Base-by-base conservation (phyloP, 1,140 invertebrate genomes). In the Trinorchestia longiramus region DNA sequence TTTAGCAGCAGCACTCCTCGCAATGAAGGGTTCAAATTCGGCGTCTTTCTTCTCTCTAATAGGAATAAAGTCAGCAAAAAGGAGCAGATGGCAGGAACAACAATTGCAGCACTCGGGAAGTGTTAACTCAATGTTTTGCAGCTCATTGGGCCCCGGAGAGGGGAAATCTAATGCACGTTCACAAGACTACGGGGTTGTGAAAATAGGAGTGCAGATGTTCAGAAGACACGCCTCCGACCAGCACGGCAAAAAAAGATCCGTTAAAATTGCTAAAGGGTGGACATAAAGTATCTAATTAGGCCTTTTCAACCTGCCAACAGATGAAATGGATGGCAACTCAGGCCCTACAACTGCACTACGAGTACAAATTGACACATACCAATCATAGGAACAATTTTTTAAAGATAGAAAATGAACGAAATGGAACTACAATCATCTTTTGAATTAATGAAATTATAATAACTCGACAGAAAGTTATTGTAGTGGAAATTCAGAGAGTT, bases 61-160 rank as follows among this genome's bases (percentile, higher is more conserved):
- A 77, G 62, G 62, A 77, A 77, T 36, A 23, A 77, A 77, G 62
- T 77, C 62, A 11, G 62, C 62, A 77, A 91, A 43, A 91, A 43
- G 88, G 41, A 91, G 11, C 88, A 91, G 88, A 91, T 91, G 88
- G 88, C 88, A 23, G 88, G 43, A 41, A 43, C 88, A 91, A 91
- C 88, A 43, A 43, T 44, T 36, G 88, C 88, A 43, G 41, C 88
- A 43, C 88, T 91, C 88, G 88, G 43, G 88, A 28, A 77, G 88
- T 91, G 41, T 44, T 91, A 91, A 91, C 88, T 91, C 88, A 91
- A 91, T 91, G 88, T 91, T 91, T 91, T 41, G 43, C 44, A 94
- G 92, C 92, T 94, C 92, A 94, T 94, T 94, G 92, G 44, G 88
- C 44, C 47, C 36, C 92, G 41, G 36, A 94, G 92, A 94, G 92